These are phyloP conservation scores for Drosophila ananassae DNA, from an alignment of 1,140 invertebrate genomes.

Conservation along the genomic window DNA sequence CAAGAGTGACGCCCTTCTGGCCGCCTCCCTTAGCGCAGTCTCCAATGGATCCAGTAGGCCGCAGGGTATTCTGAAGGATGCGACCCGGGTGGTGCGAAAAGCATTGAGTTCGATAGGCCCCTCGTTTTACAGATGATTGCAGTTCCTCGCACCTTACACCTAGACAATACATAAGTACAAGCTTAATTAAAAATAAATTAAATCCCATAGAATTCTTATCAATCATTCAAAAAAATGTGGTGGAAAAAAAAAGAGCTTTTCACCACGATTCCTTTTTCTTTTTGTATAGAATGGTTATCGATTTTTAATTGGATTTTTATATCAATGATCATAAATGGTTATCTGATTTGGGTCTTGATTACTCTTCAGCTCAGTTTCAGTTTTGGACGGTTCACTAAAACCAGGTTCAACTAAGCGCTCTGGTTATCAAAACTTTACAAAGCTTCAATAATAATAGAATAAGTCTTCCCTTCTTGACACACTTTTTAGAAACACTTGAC, in stretches of 20 bases:
- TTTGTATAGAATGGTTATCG: not conserved
- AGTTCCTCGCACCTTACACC: slow-evolving; percentile 20
- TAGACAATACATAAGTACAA: slow-evolving; percentile 30
- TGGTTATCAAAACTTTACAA: too few species aligned
- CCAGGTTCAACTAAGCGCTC: too few species aligned
- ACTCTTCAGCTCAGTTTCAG: too few species aligned
- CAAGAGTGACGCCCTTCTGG: slow-evolving; percentile 26
- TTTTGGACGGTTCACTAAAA: too few species aligned
- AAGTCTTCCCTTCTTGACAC: not conserved
- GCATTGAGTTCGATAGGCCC: slow-evolving; percentile 35
- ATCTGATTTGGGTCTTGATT: slow-evolving; percentile 8
- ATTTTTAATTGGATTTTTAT: not conserved
- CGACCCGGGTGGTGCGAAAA: slow-evolving; percentile 54
- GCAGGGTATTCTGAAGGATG: slow-evolving; percentile 40
- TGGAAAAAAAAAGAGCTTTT: not conserved
- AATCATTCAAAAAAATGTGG: not conserved
- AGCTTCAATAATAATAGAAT: too few species aligned
- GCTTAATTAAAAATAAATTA: slow-evolving; percentile 59
- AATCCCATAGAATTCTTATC: slow-evolving; percentile 15
- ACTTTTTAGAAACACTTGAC: not conserved
- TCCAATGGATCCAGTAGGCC: slow-evolving; percentile 61
- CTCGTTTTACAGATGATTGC: slow-evolving; percentile 25
- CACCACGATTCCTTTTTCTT: not conserved
- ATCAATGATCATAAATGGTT: slow-evolving; percentile 21
- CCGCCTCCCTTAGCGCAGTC: slow-evolving; percentile 51